phyloP scores from a whole-genome alignment of 2,888 invertebrate species.

The Parapristionchus giblindavisi region DNA sequence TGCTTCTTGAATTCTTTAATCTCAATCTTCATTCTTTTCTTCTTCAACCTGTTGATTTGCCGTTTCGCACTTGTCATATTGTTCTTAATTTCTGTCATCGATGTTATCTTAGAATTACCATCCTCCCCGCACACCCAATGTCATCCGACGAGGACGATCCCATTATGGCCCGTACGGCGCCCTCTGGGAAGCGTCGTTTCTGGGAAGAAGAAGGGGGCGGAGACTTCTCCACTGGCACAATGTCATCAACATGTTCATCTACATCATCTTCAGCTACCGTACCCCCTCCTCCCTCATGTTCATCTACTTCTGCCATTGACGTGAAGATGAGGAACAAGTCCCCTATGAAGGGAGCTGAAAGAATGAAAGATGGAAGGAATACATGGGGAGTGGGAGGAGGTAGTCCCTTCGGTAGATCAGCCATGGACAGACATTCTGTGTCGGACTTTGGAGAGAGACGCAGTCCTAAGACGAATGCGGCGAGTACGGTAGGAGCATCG shows the following conservation, averaged over 20 bases:
- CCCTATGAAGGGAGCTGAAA: not conserved
- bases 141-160: conserved; percentile 39
- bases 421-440: conserved; percentile 17
- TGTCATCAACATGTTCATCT: conserved; percentile 15
- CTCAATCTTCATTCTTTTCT: not conserved
- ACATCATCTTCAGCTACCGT: not conserved
- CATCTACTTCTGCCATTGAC: no score
- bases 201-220: conserved; percentile 23
- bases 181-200: conserved; percentile 8
- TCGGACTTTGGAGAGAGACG: conserved; percentile 26
- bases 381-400: conserved; percentile 17
- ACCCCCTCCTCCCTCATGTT: not conserved
- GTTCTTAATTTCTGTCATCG: not conserved
- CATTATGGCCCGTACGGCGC: no score
- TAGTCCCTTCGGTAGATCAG: conserved; percentile 4
- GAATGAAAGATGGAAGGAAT: not conserved
- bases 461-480: not conserved
- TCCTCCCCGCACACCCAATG: not conserved
- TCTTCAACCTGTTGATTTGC: not conserved
- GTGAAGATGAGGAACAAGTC: conserved; percentile 22
- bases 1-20: not conserved
- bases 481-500: not conserved
- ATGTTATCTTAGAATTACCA: not conserved
- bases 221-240: not conserved
- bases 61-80: not conserved